These are phyloP conservation scores for Phasia obesa DNA, from an alignment of 2,888 invertebrate genomes.

Conservation along the genomic window DNA sequence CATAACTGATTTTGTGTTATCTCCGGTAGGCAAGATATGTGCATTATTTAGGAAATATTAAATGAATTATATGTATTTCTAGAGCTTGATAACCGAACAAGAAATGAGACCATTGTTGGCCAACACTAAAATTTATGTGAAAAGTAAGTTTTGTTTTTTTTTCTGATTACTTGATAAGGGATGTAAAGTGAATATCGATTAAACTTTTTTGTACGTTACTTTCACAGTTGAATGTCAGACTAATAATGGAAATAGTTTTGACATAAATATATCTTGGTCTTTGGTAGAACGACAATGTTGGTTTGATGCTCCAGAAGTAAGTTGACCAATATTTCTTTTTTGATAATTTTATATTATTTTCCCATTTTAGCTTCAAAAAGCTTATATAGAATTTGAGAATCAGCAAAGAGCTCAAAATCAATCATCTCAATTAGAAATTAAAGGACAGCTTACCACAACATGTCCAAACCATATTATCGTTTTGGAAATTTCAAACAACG, in stretches of 20 bases:
- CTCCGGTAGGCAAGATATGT: slow-evolving; percentile 81
- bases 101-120: slow-evolving; percentile 86
- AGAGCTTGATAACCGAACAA: slow-evolving; percentile 75
- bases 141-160: slow-evolving; percentile 84
- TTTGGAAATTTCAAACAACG: slow-evolving; percentile 50
- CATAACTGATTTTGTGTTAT: slow-evolving; percentile 85
- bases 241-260: slow-evolving; percentile 60
- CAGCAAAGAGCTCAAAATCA: slow-evolving; percentile 72
- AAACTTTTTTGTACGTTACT: slow-evolving; percentile 82
- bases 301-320: slow-evolving; percentile 81
- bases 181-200: slow-evolving; percentile 71
- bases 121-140: slow-evolving; percentile 87
- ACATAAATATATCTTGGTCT: slow-evolving; percentile 82
- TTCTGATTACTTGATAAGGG: slow-evolving; percentile 34
- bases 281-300: slow-evolving; percentile 85
- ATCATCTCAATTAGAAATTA: slow-evolving; percentile 67
- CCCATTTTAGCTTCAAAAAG: slow-evolving; percentile 56
- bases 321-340: slow-evolving; percentile 15
- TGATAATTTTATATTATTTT: neutral
- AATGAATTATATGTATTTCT: slow-evolving; percentile 15
- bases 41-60: neutral
- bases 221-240: slow-evolving; percentile 83
- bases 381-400: slow-evolving; percentile 64
- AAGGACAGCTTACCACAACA: slow-evolving; percentile 58
- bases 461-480: slow-evolving; percentile 72